These are phyloP conservation scores for Tridacna gigas DNA, from an alignment of 2,888 invertebrate species.

Conservation along the genomic window DNA sequence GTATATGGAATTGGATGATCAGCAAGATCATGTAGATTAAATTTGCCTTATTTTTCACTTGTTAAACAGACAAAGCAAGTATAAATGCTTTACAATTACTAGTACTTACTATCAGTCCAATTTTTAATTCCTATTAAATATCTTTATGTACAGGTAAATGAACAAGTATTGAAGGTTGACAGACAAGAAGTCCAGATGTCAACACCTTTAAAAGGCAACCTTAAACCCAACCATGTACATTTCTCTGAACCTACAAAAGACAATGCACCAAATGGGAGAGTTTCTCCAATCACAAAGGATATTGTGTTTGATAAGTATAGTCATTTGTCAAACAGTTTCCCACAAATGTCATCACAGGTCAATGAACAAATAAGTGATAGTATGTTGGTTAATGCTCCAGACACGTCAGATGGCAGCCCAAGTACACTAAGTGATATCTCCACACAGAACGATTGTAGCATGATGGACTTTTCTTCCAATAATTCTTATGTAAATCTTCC, in stretches of 20 bases:
- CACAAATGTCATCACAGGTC: constrained; percentile 41
- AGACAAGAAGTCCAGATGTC: constrained; percentile 30
- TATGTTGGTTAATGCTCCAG: constrained; percentile 36
- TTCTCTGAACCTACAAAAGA: constrained; percentile 39
- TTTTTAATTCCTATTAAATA: no score
- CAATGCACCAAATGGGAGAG: constrained; percentile 30
- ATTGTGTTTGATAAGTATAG: constrained; percentile 22
- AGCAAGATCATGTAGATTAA: no score
- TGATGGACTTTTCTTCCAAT: constrained; percentile 35
- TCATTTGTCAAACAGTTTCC: constrained; percentile 53
- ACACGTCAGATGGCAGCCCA: constrained; percentile 25
- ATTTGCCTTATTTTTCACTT: no score
- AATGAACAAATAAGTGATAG: constrained; percentile 34
- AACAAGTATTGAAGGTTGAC: neutral
- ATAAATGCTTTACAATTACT: no score
- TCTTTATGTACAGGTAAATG: neutral
- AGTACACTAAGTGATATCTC: constrained; percentile 23
- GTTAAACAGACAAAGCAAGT: no score
- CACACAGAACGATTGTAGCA: constrained; percentile 20
- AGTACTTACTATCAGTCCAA: no score
- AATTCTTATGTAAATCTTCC: constrained; percentile 44
- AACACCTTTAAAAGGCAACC: constrained; percentile 28
- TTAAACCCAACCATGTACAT: constrained; percentile 45
- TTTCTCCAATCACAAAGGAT: constrained; percentile 31
- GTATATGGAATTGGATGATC: no score